These are phyloP conservation scores for Caenorhabditis brenneri DNA, from an alignment of 1,140 invertebrate genomes.

Conservation along the genomic window DNA sequence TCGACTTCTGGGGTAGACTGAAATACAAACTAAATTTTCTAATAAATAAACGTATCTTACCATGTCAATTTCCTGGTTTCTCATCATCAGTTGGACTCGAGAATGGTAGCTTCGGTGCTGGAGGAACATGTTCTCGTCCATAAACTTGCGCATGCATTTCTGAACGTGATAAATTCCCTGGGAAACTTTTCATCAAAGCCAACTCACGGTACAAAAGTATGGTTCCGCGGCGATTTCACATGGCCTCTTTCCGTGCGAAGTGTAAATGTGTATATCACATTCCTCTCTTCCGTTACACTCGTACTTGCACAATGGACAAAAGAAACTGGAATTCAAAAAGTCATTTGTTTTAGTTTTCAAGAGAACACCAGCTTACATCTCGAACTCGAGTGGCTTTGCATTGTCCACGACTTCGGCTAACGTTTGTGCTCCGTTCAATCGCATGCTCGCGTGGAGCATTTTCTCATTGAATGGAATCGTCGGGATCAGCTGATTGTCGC, in stretches of 20 bases:
- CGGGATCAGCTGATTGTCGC: background rate
- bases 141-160: conserved; percentile 15
- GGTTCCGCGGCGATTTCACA: background rate
- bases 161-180: background rate
- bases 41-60: too few species aligned
- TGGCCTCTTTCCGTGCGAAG: background rate
- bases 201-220: background rate
- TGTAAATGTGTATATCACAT: background rate
- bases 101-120: conserved; percentile 15
- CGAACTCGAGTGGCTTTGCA: background rate
- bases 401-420: background rate
- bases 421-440: background rate
- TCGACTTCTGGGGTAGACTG: background rate
- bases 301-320: background rate
- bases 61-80: background rate
- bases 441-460: background rate
- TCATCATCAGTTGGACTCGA: background rate
- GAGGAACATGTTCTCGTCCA: background rate
- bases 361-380: background rate
- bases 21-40: too few species aligned
- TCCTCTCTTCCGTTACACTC: conserved; percentile 10
- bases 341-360: too few species aligned
- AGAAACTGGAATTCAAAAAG: conserved; percentile 4
- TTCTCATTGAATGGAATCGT: background rate
- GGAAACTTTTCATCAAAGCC: too few species aligned